These are phyloP conservation scores for Lampropteryx suffumata DNA, from an alignment of 2,888 invertebrate species.

Conservation along the genomic window DNA sequence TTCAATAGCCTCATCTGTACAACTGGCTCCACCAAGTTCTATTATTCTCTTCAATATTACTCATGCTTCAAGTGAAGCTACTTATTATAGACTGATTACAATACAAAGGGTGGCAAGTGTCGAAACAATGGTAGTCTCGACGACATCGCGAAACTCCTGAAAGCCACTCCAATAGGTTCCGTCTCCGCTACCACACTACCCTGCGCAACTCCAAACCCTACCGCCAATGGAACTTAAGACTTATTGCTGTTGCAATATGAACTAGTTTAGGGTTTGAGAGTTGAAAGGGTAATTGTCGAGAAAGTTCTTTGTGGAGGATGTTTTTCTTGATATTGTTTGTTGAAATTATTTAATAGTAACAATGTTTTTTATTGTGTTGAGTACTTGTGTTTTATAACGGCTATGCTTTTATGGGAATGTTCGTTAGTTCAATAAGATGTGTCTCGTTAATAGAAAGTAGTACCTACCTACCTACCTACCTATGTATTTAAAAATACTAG, in stretches of 20 bases:
- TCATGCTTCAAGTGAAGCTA: constrained; percentile 15
- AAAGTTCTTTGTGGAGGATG: constrained; percentile 50
- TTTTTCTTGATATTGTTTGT: constrained; percentile 53
- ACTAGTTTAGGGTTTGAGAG: constrained; percentile 1
- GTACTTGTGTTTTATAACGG: background rate
- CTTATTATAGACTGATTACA: constrained; percentile 38
- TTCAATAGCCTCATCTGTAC: too few relatives aligned
- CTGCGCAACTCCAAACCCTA: constrained; percentile 4
- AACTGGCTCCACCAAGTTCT: too few relatives aligned
- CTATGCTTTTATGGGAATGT: background rate
- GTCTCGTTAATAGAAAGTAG: too few relatives aligned
- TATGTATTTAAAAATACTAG: too few relatives aligned
- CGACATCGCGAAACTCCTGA: constrained; percentile 52
- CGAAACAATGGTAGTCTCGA: constrained; percentile 63
- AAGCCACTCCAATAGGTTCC: constrained; percentile 55
- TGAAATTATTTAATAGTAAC: constrained; percentile 24
- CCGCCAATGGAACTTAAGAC: constrained; percentile 24
- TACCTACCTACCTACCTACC: too few relatives aligned
- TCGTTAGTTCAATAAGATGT: too few relatives aligned
- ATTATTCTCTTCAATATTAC: background rate
- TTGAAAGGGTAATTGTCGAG: constrained; percentile 17
- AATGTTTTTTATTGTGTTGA: constrained; percentile 10
- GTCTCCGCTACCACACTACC: constrained; percentile 35
- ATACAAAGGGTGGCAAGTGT: constrained; percentile 55
- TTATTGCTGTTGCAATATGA: constrained; percentile 18